Base-by-base conservation (phyloP, 2,113 vertebrate species). In the Marcusenius ussheri region DNA sequence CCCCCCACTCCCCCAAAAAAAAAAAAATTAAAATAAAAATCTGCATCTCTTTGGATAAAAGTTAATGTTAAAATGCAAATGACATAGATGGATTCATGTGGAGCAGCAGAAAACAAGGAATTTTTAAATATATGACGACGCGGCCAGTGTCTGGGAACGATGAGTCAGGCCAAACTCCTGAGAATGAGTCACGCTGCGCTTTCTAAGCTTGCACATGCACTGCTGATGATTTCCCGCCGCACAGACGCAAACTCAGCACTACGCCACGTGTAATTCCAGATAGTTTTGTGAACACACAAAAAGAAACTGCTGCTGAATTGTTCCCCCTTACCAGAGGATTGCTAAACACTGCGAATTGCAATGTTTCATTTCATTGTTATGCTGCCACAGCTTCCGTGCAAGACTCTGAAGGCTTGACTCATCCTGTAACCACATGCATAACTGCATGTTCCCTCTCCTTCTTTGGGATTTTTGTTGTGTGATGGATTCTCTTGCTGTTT, bases 401-500 rank as follows among this genome's bases (percentile, higher is more conserved):
- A 35, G 5, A 17, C 17, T 56, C 19, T 21, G 50, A 56, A 87
- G 24, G 13, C 50, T 19, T 10, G n/a, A 35, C 85, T 35, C 31
- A 3, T 15, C 11, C 5, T 6, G 31, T 39, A 87, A 42, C 45
- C 21, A 39, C 49, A 35, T 87, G 47, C 50, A 27, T 35, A 5
- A 13, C 46, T 87, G 47, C 50, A 53, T 51, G 3, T 39, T 83
- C 50, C 88, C 56, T 46, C 91, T 89, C 87, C 35, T n/a, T 53
- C 88, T 89, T 85, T 70, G 62, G 62, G 84, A 53, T 83, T 86
- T 21, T 83, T 66, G 50, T 87, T 56, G 87, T n/a, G 49, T 46
- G 49, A 83, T 86, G 74, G 70, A 56, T 90, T 77, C 39, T 84
- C 88, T 91, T 74, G 47, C 83, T 56, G 80, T 39, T 87, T 90